phyloP scores from a whole-genome alignment of 2,113 vertebrate species.

The Colaptes auratus region DNA sequence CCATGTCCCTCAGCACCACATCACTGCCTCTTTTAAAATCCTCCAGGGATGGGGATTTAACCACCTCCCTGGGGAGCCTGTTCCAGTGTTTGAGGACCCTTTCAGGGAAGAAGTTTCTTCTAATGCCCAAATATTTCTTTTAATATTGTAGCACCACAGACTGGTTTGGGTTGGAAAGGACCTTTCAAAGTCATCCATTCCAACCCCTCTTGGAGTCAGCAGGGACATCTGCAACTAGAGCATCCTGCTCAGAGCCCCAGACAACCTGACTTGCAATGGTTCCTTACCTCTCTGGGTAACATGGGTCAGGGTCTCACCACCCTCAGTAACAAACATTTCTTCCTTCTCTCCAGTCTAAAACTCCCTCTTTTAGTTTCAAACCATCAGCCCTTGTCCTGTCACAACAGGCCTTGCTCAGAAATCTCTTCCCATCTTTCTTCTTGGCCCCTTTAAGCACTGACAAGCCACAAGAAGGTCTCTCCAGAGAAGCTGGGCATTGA shows the following conservation, averaged over 20 bases:
- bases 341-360: background rate
- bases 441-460: background rate
- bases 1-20: too few species aligned
- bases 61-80: too few species aligned
- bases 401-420: background rate
- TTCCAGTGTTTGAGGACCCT: too few species aligned
- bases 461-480: background rate
- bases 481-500: background rate
- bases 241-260: background rate
- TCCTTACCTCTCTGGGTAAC: background rate
- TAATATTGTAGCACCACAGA: background rate
- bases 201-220: background rate
- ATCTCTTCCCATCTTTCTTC: background rate
- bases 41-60: too few species aligned
- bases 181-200: background rate
- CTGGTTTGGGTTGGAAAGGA: background rate
- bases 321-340: background rate
- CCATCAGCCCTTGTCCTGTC: background rate
- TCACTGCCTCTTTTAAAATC: too few species aligned
- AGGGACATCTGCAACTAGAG: background rate
- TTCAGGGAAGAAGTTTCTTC: too few species aligned
- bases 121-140: too few species aligned
- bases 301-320: background rate
- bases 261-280: too few species aligned
- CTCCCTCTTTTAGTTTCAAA: background rate